Evolutionary conservation across 1,140 invertebrate genomes (phyloP).

Genomic region (Melitaea cinxia): DNA sequence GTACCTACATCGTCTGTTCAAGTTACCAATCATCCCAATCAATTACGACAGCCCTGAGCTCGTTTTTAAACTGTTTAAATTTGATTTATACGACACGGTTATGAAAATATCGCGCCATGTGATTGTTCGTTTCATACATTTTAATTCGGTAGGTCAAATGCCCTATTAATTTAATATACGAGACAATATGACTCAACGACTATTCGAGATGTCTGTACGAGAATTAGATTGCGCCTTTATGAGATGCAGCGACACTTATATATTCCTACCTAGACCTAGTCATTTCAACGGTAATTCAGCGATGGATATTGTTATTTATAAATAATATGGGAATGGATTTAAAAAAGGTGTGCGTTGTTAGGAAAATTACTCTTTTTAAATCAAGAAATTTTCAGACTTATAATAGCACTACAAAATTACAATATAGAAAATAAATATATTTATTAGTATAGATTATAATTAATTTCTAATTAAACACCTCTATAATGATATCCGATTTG

Average conservation of each 20-base stretch:
- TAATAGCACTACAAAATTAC: too few relatives aligned
- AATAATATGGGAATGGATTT: too few relatives aligned
- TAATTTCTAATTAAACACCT: too few relatives aligned
- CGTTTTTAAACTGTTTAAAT: conserved; percentile 47
- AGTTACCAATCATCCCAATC: conserved; percentile 42
- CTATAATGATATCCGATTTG: too few relatives aligned
- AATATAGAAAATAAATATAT: too few relatives aligned
- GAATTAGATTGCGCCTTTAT: not conserved
- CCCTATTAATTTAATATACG: conserved; percentile 29
- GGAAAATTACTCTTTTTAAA: too few relatives aligned
- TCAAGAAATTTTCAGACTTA: too few relatives aligned
- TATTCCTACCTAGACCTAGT: too few relatives aligned
- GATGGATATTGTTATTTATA: too few relatives aligned
- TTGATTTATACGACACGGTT: conserved; percentile 40
- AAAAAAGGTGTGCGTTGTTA: too few relatives aligned
- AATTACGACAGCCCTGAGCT: conserved; percentile 44
- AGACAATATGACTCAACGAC: not conserved
- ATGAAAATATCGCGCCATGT: conserved; percentile 29
- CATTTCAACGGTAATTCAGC: too few relatives aligned
- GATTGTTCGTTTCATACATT: conserved; percentile 29
- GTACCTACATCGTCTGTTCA: conserved; percentile 35
- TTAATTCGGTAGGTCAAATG: conserved; percentile 30
- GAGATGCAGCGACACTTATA: not conserved
- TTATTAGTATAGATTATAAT: too few relatives aligned
- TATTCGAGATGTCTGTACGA: not conserved